phyloP scores from a whole-genome alignment of 2,113 vertebrate species.

The Megalops atlanticus region DNA sequence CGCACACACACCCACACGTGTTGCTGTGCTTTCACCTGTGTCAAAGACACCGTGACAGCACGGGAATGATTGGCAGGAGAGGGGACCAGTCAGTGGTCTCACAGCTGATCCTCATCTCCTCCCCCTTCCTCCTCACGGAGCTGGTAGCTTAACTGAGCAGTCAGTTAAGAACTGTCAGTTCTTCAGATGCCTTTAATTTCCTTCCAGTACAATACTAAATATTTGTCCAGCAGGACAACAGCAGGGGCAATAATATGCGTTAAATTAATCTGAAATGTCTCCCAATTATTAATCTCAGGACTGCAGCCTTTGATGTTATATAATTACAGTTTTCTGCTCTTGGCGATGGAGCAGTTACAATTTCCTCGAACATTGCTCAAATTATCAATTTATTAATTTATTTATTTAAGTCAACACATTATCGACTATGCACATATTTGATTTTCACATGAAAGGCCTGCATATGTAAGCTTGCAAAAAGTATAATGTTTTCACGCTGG shows the following conservation, averaged over 20 bases:
- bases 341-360: not conserved
- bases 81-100: not conserved
- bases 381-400: not conserved
- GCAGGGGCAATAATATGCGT: constrained; percentile 14
- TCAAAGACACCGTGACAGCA: too few relatives aligned
- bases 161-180: constrained; percentile 20
- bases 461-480: not conserved
- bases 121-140: not conserved
- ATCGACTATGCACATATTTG: not conserved
- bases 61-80: constrained; percentile 10
- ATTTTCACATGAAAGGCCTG: not conserved
- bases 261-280: constrained; percentile 23
- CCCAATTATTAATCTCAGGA: constrained; percentile 25
- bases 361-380: not conserved
- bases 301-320: not conserved
- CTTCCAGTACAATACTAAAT: constrained; percentile 27
- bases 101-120: not conserved
- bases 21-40: too few relatives aligned
- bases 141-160: constrained; percentile 21
- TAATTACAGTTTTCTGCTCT: constrained; percentile 18
- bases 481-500: not conserved
- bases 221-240: constrained; percentile 23
- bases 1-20: too few relatives aligned
- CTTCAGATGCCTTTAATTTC: not conserved
- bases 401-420: not conserved